Evolutionary conservation across 2,888 invertebrate genomes (phyloP).

Genomic region (Mythimna lalbum): DNA sequence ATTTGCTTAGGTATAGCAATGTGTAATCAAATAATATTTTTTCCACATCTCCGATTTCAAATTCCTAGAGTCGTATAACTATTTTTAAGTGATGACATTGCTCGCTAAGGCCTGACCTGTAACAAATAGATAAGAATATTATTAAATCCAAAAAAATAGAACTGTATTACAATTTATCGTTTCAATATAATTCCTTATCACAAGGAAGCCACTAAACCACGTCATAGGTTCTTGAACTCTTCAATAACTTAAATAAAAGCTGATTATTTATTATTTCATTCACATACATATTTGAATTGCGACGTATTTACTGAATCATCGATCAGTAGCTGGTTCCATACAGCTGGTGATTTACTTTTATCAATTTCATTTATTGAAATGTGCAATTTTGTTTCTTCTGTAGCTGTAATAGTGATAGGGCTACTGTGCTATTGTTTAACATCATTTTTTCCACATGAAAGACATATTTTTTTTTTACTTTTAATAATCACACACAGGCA

Average conservation of each 20-base stretch:
- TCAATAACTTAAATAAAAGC: slow-evolving; percentile 20
- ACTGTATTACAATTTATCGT: slow-evolving; percentile 3
- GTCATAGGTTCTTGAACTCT: slow-evolving; percentile 57
- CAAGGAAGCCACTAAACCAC: slow-evolving; percentile 26
- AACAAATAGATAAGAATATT: background rate
- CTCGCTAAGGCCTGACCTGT: slow-evolving; percentile 12
- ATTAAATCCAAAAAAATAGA: slow-evolving; percentile 17
- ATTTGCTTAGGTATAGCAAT: too few relatives aligned
- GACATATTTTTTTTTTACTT: too few relatives aligned
- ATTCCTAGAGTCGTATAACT: background rate
- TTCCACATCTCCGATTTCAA: too few relatives aligned
- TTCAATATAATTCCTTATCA: slow-evolving; percentile 35
- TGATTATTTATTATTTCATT: slow-evolving; percentile 39
- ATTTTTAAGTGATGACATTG: background rate
- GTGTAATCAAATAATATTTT: background rate
- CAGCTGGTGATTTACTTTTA: slow-evolving; percentile 50
- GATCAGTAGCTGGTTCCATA: background rate
- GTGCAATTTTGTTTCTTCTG: slow-evolving; percentile 11
- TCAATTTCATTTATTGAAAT: slow-evolving; percentile 28
- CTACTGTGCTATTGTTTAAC: too few relatives aligned
- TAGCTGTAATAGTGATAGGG: background rate
- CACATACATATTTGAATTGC: slow-evolving; percentile 35
- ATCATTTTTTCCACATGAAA: too few relatives aligned
- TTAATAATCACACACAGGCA: too few relatives aligned
- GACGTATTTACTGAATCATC: slow-evolving; percentile 55